Evolutionary conservation across 2,888 invertebrate species (phyloP), one percentile per base, ranked within the genome.

Genomic region (Vesta saturnalis): DNA sequence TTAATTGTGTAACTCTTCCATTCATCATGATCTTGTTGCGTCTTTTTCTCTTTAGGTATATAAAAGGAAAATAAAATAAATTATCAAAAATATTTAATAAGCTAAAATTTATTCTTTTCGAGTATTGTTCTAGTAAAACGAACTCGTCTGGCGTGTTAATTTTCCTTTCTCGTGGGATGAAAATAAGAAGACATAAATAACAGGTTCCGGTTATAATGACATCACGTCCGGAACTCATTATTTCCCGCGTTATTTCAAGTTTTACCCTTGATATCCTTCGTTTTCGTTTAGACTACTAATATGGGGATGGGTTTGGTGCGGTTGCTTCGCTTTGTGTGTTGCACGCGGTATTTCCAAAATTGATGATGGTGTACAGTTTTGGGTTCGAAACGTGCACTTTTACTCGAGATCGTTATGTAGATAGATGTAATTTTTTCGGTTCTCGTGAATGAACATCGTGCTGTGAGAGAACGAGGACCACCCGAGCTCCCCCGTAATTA

Each of bases 201-300:
- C 82, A 77, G 80, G 81, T 82, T 83, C 83, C 82, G 78, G 82
- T 83, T 83, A 83, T 84, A 84, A 84, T 84, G 84, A 84, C 83
- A 83, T 84, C 84, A 84, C 84, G 84, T 84, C 81, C 84, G 81
- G 83, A 84, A 84, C 83, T 84, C 84, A 84, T 84, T 84, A 84
- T 83, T 82, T 83, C 80, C 78, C 80, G 82, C 81, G 81, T 81
- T 82, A 82, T 81, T 84, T 84, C 83, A 81, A 83, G 82, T 83
- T 83, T 82, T 82, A 81, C 81, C 83, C 82, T 83, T 83, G 82
- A 83, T 83, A 83, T 83, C 82, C 77, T 73, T 72, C 71, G 71
- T 73, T 76, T 75, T 77, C 79, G 77, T 75, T 72, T 77, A 73
- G 83, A 83, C 83, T 83, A 83, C 83, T 82, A 82, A 83, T 83